phyloP scores from a whole-genome alignment of 2,888 invertebrate genomes.

The Dolichomitus sp. region DNA sequence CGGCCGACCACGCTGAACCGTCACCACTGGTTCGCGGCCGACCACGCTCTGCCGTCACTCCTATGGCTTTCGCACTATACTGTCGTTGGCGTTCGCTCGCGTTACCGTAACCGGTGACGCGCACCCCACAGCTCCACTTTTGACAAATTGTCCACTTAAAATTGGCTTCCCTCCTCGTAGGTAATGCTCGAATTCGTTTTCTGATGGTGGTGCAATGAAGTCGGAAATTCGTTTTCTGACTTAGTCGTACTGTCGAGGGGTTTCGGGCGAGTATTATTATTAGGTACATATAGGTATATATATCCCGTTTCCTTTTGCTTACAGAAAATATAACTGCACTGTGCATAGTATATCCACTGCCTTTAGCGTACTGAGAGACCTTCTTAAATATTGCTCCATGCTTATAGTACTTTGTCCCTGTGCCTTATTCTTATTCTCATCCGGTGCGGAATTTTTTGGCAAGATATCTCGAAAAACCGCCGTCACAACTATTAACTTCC shows the following conservation, averaged over 20 bases:
- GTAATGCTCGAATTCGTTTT: slow-evolving; percentile 24
- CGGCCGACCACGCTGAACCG: slow-evolving; percentile 53
- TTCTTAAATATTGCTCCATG: slow-evolving; percentile 26
- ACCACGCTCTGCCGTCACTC: slow-evolving; percentile 59
- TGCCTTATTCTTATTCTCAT: slow-evolving; percentile 63
- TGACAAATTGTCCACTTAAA: slow-evolving; percentile 66
- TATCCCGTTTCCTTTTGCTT: not conserved
- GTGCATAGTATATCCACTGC: not conserved
- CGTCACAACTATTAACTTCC: slow-evolving; percentile 65
- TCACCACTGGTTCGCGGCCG: slow-evolving; percentile 57
- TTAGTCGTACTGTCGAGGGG: slow-evolving; percentile 35
- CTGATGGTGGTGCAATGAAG: slow-evolving; percentile 34
- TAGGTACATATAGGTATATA: not conserved
- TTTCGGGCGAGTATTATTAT: slow-evolving; percentile 25
- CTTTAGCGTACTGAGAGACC: slow-evolving; percentile 5
- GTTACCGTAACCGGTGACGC: slow-evolving; percentile 49
- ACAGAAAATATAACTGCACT: slow-evolving; percentile 6
- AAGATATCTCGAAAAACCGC: slow-evolving; percentile 57
- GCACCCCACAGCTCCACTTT: slow-evolving; percentile 54
- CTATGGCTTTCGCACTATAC: slow-evolving; percentile 46
- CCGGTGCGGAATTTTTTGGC: slow-evolving; percentile 66
- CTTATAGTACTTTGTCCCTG: not conserved
- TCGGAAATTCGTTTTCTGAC: slow-evolving; percentile 43
- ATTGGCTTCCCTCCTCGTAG: slow-evolving; percentile 50
- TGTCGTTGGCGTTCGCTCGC: slow-evolving; percentile 23